Base-by-base conservation (phyloP, 92 coral and sea anemone genomes). In the Parazoanthus swiftii region DNA sequence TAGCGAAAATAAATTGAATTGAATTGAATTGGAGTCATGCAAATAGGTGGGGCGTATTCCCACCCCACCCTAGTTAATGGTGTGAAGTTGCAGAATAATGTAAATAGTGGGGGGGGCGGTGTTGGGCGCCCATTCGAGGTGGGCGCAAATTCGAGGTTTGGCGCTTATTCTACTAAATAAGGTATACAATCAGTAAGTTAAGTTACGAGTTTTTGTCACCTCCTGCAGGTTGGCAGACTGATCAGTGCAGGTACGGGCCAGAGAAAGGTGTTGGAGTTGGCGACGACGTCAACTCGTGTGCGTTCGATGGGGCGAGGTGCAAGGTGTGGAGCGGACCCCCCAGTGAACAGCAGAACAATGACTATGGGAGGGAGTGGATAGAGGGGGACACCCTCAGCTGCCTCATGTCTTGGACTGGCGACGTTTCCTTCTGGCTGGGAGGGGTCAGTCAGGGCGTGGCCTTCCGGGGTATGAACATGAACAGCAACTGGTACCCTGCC, bases 191-290 rank as follows among this genome's bases (percentile, higher is more conserved):
- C 39, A 26, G 16, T 56, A 58, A 58, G 66, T 29, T 29, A 29
- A 29, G 0, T 0, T 58, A 11, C 21, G 25, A 63, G 25, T 14
- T 63, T 20, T 92, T 93, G 35, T 20, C 6, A 16, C 82, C 58
- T n/a, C 63, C 58, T 72, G 29, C 82, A 91, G 93, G 93, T 20
- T 91, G 91, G 93, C 91, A 88, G 46, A 88, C 85, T 13, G 82
- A 82, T 76, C 73, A 77, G 35, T 88, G 91, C 25, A 86, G 79
- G 51, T 97, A 97, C 76, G 98, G 98, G 21, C 99, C 99, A 1
- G 99, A 95, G 93, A 94, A 93, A 80, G 99, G 99, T 16, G 97
- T 91, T n/a, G 99, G 99, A 39, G 99, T 97, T 20, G 99, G 99
- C 6, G 99, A 97, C 56, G 98, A 97, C 89, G 80, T 88, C 74